phyloP scores from a whole-genome alignment of 1,140 invertebrate genomes.

The Mya arenaria region DNA sequence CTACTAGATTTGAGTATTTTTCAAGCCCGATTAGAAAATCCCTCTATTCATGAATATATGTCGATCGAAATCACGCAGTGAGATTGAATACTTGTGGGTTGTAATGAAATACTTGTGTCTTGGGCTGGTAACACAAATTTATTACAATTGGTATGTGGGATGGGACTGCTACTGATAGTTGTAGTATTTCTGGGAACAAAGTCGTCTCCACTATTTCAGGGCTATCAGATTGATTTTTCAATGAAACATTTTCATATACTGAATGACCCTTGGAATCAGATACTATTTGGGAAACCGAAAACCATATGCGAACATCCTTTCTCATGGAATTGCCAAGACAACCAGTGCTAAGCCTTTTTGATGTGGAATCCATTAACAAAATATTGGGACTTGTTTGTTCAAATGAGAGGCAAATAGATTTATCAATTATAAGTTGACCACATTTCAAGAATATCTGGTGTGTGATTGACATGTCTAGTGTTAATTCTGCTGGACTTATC shows the following conservation, averaged over 20 bases:
- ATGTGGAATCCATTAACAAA: slow-evolving; percentile 45
- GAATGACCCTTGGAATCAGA: slow-evolving; percentile 39
- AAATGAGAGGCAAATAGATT: slow-evolving; percentile 21
- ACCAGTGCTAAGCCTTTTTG: slow-evolving; percentile 42
- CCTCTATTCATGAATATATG: slow-evolving; percentile 9
- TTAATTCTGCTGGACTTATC: slow-evolving; percentile 29
- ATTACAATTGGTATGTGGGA: slow-evolving; percentile 6
- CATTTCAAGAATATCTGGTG: neutral
- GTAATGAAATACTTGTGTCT: slow-evolving; percentile 26
- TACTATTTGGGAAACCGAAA: slow-evolving; percentile 52
- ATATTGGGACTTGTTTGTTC: neutral
- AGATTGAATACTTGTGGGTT: slow-evolving; percentile 29
- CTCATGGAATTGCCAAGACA: slow-evolving; percentile 52
- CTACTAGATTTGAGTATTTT: slow-evolving; percentile 41
- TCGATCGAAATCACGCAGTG: slow-evolving; percentile 40
- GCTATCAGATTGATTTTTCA: slow-evolving; percentile 60
- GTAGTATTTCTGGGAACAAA: slow-evolving; percentile 18
- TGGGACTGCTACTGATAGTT: slow-evolving; percentile 14
- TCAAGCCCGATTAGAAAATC: slow-evolving; percentile 26
- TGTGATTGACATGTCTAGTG: neutral
- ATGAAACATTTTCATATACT: slow-evolving; percentile 42
- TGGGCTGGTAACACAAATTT: slow-evolving; percentile 29
- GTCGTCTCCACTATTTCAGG: slow-evolving; percentile 39
- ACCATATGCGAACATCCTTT: slow-evolving; percentile 51
- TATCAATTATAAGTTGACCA: slow-evolving; percentile 14